Evolutionary conservation across 92 coral and sea anemone genomes (phyloP).

Genomic region (Micromussa lordhowensis): DNA sequence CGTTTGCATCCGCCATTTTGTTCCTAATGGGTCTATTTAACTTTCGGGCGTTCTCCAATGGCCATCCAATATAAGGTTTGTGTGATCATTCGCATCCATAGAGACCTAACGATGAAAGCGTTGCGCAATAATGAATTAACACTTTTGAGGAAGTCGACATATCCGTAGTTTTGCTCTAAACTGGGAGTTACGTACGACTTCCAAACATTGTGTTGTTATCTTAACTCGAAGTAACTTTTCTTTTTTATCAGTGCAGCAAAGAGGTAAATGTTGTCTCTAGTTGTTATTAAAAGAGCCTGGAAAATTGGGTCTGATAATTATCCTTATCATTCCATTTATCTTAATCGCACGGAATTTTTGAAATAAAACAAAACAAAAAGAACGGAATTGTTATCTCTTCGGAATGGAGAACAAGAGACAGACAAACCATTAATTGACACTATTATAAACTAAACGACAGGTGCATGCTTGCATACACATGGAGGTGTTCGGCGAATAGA

Average conservation of each 20-base stretch:
- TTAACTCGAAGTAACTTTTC: background rate
- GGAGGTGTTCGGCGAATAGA: background rate
- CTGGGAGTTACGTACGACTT: background rate
- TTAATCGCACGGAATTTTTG: background rate
- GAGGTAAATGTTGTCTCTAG: background rate
- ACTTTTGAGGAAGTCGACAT: background rate
- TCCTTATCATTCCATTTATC: background rate
- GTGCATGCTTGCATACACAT: background rate
- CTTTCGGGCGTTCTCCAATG: background rate
- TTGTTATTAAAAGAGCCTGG: background rate
- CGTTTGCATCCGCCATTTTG: background rate
- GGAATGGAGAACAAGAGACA: background rate
- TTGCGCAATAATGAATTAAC: background rate
- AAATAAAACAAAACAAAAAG: background rate
- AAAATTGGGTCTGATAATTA: background rate
- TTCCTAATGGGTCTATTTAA: background rate
- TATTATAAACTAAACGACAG: background rate
- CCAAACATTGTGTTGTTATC: background rate
- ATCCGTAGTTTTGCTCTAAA: background rate
- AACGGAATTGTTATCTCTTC: background rate
- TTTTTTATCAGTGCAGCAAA: background rate
- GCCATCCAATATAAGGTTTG: background rate
- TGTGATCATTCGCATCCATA: background rate
- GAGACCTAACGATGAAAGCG: background rate
- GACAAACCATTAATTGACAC: background rate